phyloP scores from a whole-genome alignment of 2,113 vertebrate species.

The Trogon melanurus region DNA sequence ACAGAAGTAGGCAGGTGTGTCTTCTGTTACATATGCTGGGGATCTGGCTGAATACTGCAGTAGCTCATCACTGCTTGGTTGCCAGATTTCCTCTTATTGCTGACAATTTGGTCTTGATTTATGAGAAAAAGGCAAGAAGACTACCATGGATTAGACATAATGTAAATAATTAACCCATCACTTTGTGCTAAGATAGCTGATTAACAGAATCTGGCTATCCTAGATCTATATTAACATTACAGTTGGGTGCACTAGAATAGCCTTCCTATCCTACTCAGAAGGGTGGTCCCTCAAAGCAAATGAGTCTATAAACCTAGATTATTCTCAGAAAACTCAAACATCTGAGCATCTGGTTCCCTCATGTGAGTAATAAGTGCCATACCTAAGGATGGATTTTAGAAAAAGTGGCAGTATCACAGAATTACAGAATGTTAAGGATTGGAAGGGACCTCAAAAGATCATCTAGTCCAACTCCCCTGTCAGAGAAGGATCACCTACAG shows the following conservation, averaged over 20 bases:
- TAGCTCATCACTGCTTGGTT: neutral
- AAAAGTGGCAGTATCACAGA: neutral
- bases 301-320: neutral
- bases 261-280: neutral
- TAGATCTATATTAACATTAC: neutral
- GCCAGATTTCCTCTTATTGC: neutral
- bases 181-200: neutral
- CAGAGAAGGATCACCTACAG: too few relatives aligned
- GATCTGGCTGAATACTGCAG: neutral
- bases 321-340: neutral
- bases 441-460: too few relatives aligned
- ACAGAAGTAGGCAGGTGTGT: neutral
- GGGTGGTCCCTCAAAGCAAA: neutral
- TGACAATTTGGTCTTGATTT: neutral
- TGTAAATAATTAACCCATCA: neutral
- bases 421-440: too few relatives aligned
- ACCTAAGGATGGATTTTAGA: neutral
- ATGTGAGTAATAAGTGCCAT: neutral
- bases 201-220: neutral
- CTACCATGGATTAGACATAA: neutral
- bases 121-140: neutral
- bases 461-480: too few relatives aligned
- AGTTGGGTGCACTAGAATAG: neutral
- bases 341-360: neutral
- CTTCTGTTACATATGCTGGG: neutral